Percentiles rank a stretch among this genome's conserved stretches.
phyloP scores from a whole-genome alignment of 2,113 vertebrate genomes.

The Pogonocichla stellata region DNA sequence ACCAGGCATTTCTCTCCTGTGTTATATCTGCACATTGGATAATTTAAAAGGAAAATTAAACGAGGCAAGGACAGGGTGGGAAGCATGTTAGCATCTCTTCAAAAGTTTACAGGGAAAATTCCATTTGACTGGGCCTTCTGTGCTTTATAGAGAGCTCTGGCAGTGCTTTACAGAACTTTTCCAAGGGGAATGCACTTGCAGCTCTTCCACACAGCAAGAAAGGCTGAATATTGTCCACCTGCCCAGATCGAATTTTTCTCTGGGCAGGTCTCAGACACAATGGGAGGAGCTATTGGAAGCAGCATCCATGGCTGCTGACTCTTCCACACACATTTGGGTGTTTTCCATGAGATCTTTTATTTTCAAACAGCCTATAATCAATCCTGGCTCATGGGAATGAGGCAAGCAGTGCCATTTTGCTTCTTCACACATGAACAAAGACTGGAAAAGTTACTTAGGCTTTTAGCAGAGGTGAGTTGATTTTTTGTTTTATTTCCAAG shows the following conservation, averaged over 20 bases:
- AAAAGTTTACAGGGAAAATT: neutral
- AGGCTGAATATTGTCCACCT: neutral
- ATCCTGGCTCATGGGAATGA: neutral
- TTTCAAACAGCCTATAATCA: neutral
- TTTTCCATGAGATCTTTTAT: neutral
- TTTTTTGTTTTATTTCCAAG: neutral
- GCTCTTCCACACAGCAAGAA: neutral
- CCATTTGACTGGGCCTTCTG: neutral
- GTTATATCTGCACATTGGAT: neutral
- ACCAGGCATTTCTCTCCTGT: neutral
- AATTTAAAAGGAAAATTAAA: slow-evolving; percentile 7
- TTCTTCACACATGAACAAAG: neutral
- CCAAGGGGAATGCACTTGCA: neutral
- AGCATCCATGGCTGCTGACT: neutral
- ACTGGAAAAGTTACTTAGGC: neutral
- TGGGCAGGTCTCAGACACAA: neutral
- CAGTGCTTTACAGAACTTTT: neutral
- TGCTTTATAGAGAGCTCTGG: neutral
- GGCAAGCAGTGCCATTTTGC: neutral
- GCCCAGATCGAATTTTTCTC: neutral
- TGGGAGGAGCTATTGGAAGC: neutral
- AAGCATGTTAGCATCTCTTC: neutral
- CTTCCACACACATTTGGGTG: neutral
- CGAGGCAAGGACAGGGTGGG: neutral
- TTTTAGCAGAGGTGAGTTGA: neutral